Evolutionary conservation across 2,113 vertebrate genomes (phyloP).

Genomic region (Sorex araneus): DNA sequence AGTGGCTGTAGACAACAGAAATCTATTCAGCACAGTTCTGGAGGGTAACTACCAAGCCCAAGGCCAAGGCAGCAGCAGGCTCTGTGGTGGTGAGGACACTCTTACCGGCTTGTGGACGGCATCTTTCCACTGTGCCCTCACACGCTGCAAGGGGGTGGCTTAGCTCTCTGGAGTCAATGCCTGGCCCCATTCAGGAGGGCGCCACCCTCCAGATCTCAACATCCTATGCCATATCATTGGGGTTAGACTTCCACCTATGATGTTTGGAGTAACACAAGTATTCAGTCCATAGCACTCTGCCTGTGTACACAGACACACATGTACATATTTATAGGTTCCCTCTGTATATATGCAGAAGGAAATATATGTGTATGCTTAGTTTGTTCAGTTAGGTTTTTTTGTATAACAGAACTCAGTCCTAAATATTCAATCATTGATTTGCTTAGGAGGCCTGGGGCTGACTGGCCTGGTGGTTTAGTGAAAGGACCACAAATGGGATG

Average conservation of each 20-base stretch:
- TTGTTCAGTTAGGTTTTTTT: not conserved
- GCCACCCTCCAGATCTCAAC: not conserved
- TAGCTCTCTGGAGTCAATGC: too few relatives aligned
- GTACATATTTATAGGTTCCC: too few relatives aligned
- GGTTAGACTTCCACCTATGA: not conserved
- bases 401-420: slow-evolving; percentile 36
- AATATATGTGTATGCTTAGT: not conserved
- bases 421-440: not conserved
- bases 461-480: not conserved
- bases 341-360: too few relatives aligned
- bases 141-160: too few relatives aligned
- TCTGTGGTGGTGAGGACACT: not conserved
- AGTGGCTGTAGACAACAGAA: not conserved
- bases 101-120: not conserved
- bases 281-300: not conserved
- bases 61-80: not conserved
- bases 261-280: not conserved
- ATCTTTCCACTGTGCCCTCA: not conserved
- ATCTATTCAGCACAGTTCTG: not conserved
- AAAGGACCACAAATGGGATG: too few relatives aligned
- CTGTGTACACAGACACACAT: fast-evolving
- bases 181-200: not conserved
- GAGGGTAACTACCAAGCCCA: not conserved
- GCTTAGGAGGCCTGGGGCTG: too few relatives aligned
- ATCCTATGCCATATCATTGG: not conserved